A percentile compares a stretch with the other conserved stretches of the same genome.
phyloP scores from a whole-genome alignment of 2,888 invertebrate genomes.

The Hetaerina titia region DNA sequence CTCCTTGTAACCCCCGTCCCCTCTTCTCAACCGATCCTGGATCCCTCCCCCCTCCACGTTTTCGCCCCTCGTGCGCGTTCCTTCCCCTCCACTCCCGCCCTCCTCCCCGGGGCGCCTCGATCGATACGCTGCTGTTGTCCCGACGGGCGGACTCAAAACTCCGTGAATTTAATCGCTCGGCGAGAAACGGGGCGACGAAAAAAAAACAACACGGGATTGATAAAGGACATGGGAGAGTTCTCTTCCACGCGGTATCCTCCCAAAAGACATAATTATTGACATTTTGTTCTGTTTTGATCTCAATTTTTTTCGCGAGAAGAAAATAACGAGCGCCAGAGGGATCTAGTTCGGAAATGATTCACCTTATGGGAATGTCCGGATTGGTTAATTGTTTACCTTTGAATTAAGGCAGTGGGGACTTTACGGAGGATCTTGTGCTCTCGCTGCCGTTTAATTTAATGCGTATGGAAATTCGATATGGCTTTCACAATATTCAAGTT shows the following conservation, averaged over 20 bases:
- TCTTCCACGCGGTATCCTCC: background rate
- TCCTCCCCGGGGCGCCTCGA: constrained; percentile 4
- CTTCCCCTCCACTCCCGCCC: background rate
- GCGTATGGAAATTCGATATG: too few species aligned
- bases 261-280: background rate
- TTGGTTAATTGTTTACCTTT: background rate
- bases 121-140: constrained; percentile 44
- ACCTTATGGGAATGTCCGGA: background rate
- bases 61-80: background rate
- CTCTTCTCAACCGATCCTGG: background rate
- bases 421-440: too few species aligned
- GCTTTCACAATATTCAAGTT: too few species aligned
- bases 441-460: too few species aligned
- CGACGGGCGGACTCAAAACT: constrained; percentile 22
- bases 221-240: background rate
- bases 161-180: constrained; percentile 43
- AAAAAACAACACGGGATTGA: background rate
- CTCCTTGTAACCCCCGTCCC: background rate
- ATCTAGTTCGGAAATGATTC: background rate
- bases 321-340: background rate
- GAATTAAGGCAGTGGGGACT: too few species aligned
- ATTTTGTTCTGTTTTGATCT: background rate
- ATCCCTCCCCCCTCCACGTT: background rate
- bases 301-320: background rate
- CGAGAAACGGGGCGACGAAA: background rate